Conservation (phyloP, 2,797 vertebrate genomes). For the Neosilurus mollespiculum region DNA sequence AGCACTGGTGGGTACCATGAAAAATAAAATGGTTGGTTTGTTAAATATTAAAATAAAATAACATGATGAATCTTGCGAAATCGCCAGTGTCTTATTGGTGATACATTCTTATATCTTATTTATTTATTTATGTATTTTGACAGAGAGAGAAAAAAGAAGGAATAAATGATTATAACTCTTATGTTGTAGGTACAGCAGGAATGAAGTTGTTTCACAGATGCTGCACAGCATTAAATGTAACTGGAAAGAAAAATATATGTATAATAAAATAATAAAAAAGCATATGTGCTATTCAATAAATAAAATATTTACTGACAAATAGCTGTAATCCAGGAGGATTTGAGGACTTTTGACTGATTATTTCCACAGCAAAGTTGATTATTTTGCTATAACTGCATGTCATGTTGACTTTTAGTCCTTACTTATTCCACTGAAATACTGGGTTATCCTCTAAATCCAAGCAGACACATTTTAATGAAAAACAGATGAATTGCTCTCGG, state of each 20-base stretch:
- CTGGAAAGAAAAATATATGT: not conserved
- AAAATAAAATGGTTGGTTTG: not conserved
- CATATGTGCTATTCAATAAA: not conserved
- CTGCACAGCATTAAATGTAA: not conserved
- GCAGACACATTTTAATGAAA: conserved; percentile 14
- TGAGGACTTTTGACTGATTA: not conserved
- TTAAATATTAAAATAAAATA: not conserved
- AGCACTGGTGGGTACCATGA: too few species aligned
- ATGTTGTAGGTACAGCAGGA: not conserved
- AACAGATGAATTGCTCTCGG: not conserved
- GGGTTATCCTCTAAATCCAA: conserved; percentile 1
- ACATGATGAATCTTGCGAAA: not conserved
- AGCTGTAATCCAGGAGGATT: not conserved
- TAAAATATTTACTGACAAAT: not conserved
- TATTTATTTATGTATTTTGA: too few species aligned
- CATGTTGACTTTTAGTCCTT: not conserved
- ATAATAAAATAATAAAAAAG: not conserved
- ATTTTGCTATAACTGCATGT: not conserved
- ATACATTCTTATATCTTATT: not conserved
- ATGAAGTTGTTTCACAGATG: not conserved
- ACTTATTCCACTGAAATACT: not conserved
- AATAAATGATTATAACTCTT: not conserved
- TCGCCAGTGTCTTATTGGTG: not conserved
- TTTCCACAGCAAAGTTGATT: not conserved
- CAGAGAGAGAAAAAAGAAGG: not conserved